Percentiles rank a stretch among this genome's conserved stretches.
These are phyloP conservation scores for Ophioninae sp. DNA, from an alignment of 2,888 invertebrate species.

Conservation along the genomic window DNA sequence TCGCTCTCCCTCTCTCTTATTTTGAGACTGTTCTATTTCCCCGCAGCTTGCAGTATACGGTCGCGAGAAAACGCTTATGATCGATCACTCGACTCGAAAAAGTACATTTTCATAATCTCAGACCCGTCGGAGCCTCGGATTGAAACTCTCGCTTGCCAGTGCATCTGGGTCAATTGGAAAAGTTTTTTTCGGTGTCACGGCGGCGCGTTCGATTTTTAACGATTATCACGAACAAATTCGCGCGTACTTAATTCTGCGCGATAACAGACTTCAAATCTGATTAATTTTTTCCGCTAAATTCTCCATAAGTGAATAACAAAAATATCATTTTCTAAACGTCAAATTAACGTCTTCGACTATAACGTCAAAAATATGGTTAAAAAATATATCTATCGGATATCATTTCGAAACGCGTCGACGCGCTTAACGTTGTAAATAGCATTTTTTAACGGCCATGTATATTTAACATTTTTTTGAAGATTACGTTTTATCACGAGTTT, in stretches of 20 bases:
- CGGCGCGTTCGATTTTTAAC: conserved; percentile 13
- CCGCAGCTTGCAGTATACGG: conserved; percentile 11
- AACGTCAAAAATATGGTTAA: too few species aligned
- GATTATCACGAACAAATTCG: neutral
- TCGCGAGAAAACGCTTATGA: conserved; percentile 17
- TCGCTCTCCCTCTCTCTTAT: neutral
- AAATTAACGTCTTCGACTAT: neutral
- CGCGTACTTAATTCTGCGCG: neutral
- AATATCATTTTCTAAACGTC: neutral
- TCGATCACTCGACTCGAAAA: conserved; percentile 17
- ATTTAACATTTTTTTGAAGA: neutral
- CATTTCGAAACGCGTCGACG: neutral
- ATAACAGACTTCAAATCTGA: neutral
- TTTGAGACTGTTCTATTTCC: neutral
- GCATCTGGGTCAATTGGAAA: conserved; percentile 40
- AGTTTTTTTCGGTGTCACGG: conserved; percentile 18
- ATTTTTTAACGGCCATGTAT: neutral
- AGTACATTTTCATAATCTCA: conserved; percentile 13
- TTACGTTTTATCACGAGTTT: too few species aligned
- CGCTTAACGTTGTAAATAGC: neutral
- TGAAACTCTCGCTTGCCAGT: conserved; percentile 13
- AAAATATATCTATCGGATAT: too few species aligned
- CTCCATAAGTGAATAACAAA: neutral
- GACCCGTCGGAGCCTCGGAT: neutral
- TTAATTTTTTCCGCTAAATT: neutral